Evolutionary conservation across 2,888 invertebrate species (phyloP), one percentile per base, ranked within the genome.

Genomic region (Psylliodes chrysocephalus): DNA sequence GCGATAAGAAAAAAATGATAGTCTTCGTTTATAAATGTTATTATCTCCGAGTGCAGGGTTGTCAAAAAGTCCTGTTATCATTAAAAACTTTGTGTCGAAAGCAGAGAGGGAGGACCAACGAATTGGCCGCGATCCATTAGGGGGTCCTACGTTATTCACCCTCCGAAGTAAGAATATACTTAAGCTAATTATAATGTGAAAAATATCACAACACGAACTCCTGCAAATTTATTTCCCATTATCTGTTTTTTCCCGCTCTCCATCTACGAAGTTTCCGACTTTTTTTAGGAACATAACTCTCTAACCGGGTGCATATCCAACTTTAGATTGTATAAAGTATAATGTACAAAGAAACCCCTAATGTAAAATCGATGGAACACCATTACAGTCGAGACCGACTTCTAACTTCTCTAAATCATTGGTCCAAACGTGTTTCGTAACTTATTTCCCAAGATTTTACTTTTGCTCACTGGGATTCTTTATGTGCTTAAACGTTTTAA

Each of bases 301-400:
- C 75, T 72, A 76, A 77, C 80, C 80, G 80, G 81, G 79, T 82
- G 82, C 82, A 82, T 82, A 82, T 81, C 82, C 82, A 82, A 82
- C 82, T 82, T 82, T 82, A 83, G 82, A 83, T 83, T 82, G 82
- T 83, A 82, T 81, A 82, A 82, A 82, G 82, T 82, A 81, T 82
- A 82, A 83, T 82, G 82, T 82, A 82, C 82, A 83, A 83, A 82
- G 82, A 82, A 83, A 82, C 80, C 81, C 82, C 81, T 83, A 83
- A 83, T 83, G 83, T 81, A 83, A 83, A 83, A 83, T 83, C 83
- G 82, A 83, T 83, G 78, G 78, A 80, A 80, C 81, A 80, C 82
- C 82, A 82, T 82, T 82, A 82, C 80, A 78, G 80, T 77, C 79
- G 79, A 76, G 78, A 77, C 75, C 79, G 79, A 80, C 79, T 81